Evolutionary conservation across 1,140 invertebrate species (phyloP).

Genomic region (Homalodisca vitripennis): DNA sequence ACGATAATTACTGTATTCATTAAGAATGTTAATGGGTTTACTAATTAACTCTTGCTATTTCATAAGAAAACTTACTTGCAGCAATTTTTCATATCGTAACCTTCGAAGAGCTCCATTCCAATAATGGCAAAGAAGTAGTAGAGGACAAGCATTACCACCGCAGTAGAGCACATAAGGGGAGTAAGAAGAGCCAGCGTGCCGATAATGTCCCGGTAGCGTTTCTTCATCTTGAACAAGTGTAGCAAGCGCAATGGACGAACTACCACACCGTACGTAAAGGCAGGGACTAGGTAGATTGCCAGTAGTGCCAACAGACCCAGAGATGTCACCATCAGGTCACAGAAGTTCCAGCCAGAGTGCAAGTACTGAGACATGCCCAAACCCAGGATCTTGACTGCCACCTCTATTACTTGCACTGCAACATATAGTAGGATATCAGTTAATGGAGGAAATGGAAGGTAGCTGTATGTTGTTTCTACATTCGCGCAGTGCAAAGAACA

Average conservation of each 20-base stretch:
- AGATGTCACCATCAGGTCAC: constrained; percentile 74
- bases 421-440: no score
- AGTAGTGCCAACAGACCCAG: constrained; percentile 66
- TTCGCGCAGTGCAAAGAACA: no score
- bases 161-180: constrained; percentile 69
- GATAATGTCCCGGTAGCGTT: constrained; percentile 85
- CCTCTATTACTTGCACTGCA: constrained; percentile 75
- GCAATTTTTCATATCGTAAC: constrained; percentile 76
- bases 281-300: constrained; percentile 62
- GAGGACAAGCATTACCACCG: constrained; percentile 80
- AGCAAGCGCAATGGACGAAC: constrained; percentile 66
- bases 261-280: constrained; percentile 70
- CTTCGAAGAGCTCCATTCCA: constrained; percentile 86
- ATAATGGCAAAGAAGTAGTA: constrained; percentile 92
- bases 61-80: constrained; percentile 75
- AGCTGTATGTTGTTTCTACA: no score
- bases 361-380: constrained; percentile 71
- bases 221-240: constrained; percentile 78
- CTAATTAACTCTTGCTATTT: no score
- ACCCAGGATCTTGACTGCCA: constrained; percentile 70
- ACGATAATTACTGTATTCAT: no score
- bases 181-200: constrained; percentile 82
- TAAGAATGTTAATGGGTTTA: not conserved
- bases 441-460: no score
- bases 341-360: constrained; percentile 83